Evolutionary conservation across 2,797 vertebrate genomes (phyloP), one percentile per base, ranked within the genome.

Genomic region (Darevskia mixta): DNA sequence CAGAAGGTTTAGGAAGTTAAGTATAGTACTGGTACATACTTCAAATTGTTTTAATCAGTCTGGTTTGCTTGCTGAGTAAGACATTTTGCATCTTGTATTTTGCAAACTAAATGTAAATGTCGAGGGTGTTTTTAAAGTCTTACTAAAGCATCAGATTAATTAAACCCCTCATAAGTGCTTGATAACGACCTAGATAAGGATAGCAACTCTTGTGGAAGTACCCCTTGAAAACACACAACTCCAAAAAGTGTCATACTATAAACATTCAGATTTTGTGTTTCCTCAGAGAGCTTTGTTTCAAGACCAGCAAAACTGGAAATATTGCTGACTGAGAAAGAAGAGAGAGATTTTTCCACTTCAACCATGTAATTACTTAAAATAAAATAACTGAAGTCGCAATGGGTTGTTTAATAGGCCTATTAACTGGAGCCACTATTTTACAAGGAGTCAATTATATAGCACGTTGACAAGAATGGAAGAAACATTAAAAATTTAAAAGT

Each of bases 281-380:
- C 80, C 86, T 88, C 78, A 87, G 49, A 10, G 82, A 77, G 69
- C n/a, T 86, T 76, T 84, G 78, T 86, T 91, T 83, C 58, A 78
- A 86, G 83, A 38, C n/a, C 29, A 84, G 86, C 89, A 90, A 92
- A 90, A 89, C 1, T 18, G 88, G 64, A 77, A 81, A 81, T 88
- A 45, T 2, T 15, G 87, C 43, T 80, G 72, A 82, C 82, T 67
- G 82, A 38, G 81, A 81, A 75, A 82, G 73, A 81, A 77, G 58
- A 29, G 9, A 88, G 73, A 55, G 55, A 78, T 89, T 82, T 64
- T 89, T 89, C 85, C 85, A 78, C 66, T 86, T 78, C 83, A 71
- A 82, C 73, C 83, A 90, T 89, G 79, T 89, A 90, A 90, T 90
- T 87, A 87, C 86, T 89, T 93, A 87, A 77, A 78, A 86, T 82